Evolutionary conservation across 2,888 invertebrate genomes (phyloP), one percentile per base, ranked within the genome.

Genomic region (Leptarthrus brevirostris): DNA sequence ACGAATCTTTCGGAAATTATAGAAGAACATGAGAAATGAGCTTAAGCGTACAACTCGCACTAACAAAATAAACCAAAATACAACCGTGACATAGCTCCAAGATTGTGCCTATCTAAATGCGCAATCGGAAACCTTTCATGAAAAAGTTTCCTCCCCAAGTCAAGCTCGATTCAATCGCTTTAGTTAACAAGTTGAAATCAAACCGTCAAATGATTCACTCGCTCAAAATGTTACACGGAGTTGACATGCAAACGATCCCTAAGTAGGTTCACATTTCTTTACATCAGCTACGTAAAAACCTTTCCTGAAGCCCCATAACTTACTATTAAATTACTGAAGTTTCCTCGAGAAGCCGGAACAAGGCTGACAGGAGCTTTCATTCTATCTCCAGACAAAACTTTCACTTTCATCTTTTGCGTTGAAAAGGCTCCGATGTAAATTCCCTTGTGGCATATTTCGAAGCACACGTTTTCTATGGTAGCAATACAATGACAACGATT

Each of bases 201-300:
- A 56, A 56, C 56, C 30, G 56, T 56, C 56, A 56, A 56, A 56
- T 56, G 56, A 30, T 56, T 56, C 26, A 14, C 56, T 56, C 16
- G 26, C 26, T 56, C 56, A 14, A 26, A 56, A 56, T 56, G 56
- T 56, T 26, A 56, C 30, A 56, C 30, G 30, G 30, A 56, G 56
- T 56, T 56, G 56, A 26, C 56, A 56, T 56, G 56, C 26, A 30
- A 56, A 56, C 30, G 56, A 56, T 22, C 56, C 26, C 56, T 56
- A 56, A 56, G 56, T 30, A 30, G 56, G 26, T 22, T 26, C 56
- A 16, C 5, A 26, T 14, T 10, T 16, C 10, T 6, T 30, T 24
- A 14, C 56, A 14, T 14, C n/a, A 26, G 3, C 3, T 14, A 3
- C 16, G 24, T 26, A n/a, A 30, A 30, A 24, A 24, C 30, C 30